Percentiles rank a stretch among this genome's conserved stretches.
Conservation (phyloP, 2,113 vertebrate genomes). For the Pantherophis guttatus region DNA sequence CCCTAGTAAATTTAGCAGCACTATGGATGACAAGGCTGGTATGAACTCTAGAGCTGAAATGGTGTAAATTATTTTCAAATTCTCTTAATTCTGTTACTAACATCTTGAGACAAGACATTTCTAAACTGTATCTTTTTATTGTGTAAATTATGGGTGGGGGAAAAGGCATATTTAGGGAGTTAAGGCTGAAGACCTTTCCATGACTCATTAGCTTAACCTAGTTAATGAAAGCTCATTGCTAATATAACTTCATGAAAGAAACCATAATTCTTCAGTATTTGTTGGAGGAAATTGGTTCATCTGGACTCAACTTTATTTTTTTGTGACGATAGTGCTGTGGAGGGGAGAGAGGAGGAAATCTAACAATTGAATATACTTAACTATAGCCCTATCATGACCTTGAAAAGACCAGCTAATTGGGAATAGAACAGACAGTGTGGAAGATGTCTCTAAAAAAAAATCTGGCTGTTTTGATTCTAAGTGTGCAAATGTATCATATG, state of each 20-base stretch:
- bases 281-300: not conserved
- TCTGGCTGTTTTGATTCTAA: not conserved
- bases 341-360: not conserved
- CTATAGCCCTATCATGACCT: not conserved
- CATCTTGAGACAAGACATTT: not conserved
- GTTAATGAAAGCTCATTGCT: not conserved
- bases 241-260: not conserved
- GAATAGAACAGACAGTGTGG: not conserved
- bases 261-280: not conserved
- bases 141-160: not conserved
- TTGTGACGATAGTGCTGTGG: not conserved
- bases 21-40: not conserved
- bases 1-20: slow-evolving; percentile 3
- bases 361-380: not conserved
- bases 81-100: not conserved
- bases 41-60: not conserved
- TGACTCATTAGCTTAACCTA: not conserved
- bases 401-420: not conserved
- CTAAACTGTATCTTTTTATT: not conserved
- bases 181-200: not conserved
- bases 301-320: not conserved
- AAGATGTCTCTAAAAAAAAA: not conserved
- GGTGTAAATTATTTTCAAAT: not conserved
- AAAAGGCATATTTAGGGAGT: not conserved
- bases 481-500: not conserved